phyloP scores from a whole-genome alignment of 2,797 vertebrate genomes.

The Danio aesculapii region DNA sequence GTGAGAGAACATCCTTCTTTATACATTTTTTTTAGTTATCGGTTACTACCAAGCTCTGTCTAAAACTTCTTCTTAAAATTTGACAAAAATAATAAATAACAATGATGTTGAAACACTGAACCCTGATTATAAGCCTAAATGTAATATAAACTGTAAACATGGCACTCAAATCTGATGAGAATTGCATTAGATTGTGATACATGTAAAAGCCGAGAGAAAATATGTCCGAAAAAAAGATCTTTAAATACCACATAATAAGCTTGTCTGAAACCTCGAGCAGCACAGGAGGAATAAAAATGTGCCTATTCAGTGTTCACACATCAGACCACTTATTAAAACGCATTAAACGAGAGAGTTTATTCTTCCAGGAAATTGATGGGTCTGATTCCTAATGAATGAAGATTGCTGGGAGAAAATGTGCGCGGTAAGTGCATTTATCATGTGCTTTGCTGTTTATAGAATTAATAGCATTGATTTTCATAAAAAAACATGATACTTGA shows the following conservation, averaged over 20 bases:
- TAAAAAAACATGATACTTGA: neutral
- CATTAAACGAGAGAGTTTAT: conserved; percentile 15
- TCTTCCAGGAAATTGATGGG: neutral
- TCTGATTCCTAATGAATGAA: neutral
- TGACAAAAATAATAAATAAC: too few species aligned
- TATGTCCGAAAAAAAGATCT: too few species aligned
- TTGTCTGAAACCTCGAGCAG: neutral
- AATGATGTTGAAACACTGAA: too few species aligned
- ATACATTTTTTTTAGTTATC: too few species aligned
- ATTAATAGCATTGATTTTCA: neutral
- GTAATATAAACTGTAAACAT: too few species aligned
- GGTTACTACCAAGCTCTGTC: too few species aligned
- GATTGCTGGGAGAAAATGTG: neutral
- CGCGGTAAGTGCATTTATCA: neutral
- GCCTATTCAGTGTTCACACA: neutral
- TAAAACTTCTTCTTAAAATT: too few species aligned
- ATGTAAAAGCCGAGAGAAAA: too few species aligned
- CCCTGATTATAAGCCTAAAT: too few species aligned
- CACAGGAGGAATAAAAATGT: neutral
- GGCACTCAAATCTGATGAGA: too few species aligned
- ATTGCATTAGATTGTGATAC: too few species aligned
- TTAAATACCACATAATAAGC: neutral
- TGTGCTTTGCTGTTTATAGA: neutral
- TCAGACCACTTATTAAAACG: conserved; percentile 33
- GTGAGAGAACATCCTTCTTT: too few species aligned